phyloP scores from a whole-genome alignment of 2,113 vertebrate species.

The Bujurquina vittata region DNA sequence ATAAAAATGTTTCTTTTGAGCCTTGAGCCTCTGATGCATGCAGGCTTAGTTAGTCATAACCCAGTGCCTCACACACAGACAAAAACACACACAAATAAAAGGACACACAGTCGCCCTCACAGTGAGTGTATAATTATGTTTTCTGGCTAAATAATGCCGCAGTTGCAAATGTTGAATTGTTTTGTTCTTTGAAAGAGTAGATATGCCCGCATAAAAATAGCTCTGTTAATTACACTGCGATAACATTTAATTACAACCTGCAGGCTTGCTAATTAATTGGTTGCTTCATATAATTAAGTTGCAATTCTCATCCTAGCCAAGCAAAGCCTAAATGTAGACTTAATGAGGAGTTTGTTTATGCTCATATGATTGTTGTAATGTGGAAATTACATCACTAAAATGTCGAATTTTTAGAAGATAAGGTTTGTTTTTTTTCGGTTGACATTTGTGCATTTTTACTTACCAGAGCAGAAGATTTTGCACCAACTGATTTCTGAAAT shows the following conservation, averaged over 20 bases:
- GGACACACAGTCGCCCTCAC: not conserved
- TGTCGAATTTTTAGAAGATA: not conserved
- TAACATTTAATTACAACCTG: conserved; percentile 47
- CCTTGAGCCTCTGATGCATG: not conserved
- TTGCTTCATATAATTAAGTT: conserved; percentile 47
- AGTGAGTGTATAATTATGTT: conserved; percentile 14
- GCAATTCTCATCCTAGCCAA: not conserved
- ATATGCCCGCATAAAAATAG: conserved; percentile 17
- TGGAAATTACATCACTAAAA: not conserved
- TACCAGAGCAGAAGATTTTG: not conserved
- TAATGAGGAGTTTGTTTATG: conserved; percentile 33
- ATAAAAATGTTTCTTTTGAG: not conserved
- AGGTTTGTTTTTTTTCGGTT: not conserved
- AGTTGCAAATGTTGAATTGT: conserved; percentile 9
- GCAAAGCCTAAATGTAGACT: not conserved
- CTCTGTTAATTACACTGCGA: conserved; percentile 41
- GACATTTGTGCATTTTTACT: not conserved
- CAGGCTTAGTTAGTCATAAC: conserved; percentile 19
- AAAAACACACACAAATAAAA: not conserved
- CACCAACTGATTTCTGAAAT: not conserved
- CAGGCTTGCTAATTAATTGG: conserved; percentile 51
- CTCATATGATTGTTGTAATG: not conserved
- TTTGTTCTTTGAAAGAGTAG: conserved; percentile 36
- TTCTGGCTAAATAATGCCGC: conserved; percentile 33
- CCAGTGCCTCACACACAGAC: not conserved